Evolutionary conservation across 2,888 invertebrate species (phyloP).

Genomic region (Andrena trimmerana): DNA sequence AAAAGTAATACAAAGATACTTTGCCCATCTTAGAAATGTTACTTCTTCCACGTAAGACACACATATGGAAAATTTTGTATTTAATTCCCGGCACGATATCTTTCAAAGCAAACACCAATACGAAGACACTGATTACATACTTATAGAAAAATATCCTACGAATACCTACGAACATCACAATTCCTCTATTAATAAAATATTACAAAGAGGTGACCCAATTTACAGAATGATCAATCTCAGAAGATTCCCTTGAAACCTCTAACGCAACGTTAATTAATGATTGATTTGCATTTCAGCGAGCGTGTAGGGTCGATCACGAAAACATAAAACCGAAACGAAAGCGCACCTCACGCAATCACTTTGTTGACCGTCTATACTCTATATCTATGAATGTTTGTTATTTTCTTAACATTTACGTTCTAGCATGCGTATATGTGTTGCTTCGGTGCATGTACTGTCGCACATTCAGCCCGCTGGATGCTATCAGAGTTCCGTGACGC

Average conservation of each 20-base stretch:
- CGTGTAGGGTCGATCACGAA: constrained; percentile 19
- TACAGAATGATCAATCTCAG: not conserved
- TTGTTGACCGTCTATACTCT: constrained; percentile 55
- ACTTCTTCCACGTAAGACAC: too few species aligned
- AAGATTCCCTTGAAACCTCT: not conserved
- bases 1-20: too few species aligned
- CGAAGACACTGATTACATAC: too few species aligned
- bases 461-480: constrained; percentile 76
- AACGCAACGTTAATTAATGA: constrained; percentile 18
- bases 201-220: not conserved
- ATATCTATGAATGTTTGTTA: constrained; percentile 68
- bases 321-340: not conserved
- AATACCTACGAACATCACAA: too few species aligned
- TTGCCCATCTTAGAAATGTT: too few species aligned
- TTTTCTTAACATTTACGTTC: constrained; percentile 76
- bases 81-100: too few species aligned
- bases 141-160: too few species aligned
- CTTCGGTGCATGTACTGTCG: constrained; percentile 81
- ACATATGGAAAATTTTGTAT: too few species aligned
- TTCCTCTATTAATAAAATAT: too few species aligned
- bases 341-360: constrained; percentile 35
- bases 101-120: too few species aligned
- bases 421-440: constrained; percentile 79
- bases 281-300: constrained; percentile 36
- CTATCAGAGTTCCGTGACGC: constrained; percentile 76